Base-by-base conservation (phyloP, 2,113 vertebrate genomes). In the Natator depressus region DNA sequence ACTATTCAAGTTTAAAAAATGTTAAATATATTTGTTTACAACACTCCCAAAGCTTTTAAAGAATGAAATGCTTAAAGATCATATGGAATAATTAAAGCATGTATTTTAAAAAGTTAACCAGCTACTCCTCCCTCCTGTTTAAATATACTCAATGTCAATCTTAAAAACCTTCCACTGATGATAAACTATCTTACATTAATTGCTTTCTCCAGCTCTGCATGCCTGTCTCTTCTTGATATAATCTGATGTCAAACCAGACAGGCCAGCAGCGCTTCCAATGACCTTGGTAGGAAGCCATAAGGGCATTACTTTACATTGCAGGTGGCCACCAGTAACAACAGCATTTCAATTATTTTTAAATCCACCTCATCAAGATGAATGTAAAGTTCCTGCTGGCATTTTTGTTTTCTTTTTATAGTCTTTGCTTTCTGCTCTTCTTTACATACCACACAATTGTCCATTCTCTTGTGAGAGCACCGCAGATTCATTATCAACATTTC, bases 301-400 rank as follows among this genome's bases (percentile, higher is more conserved):
- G 89, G 93, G 75, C 82, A 87, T 95, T 95, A 91, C 79, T 85
- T 76, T 76, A 82, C 84, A 6, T 85, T 80, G 72, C 89, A 92
- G 89, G 89, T 85, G 92, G 54, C 27, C 75, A 81, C 22, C 76
- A 95, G 49, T 72, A 97, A 79, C 82, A 97, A 91, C 25, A 95
- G 59, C 50, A 81, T 93, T 89, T 97, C 88, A 95, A 54, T 94
- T 95, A 96, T 90, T 90, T 96, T 87, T 97, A 88, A 93, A 91
- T 92, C 57, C 50, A 69, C 83, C 42, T 93, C 94, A 95, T 94
- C 83, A 89, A 87, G 75, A 88, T 51, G 31, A 94, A 92, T 88
- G 57, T 47, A 72, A 94, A 79, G 31, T 46, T 17, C 83, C 88
- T 59, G 49, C 49, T 83, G 50, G 11, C 35, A 46, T 14, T 49